These are phyloP conservation scores for Danio jaintianensis DNA, from an alignment of 2,797 vertebrate genomes.

Conservation along the genomic window DNA sequence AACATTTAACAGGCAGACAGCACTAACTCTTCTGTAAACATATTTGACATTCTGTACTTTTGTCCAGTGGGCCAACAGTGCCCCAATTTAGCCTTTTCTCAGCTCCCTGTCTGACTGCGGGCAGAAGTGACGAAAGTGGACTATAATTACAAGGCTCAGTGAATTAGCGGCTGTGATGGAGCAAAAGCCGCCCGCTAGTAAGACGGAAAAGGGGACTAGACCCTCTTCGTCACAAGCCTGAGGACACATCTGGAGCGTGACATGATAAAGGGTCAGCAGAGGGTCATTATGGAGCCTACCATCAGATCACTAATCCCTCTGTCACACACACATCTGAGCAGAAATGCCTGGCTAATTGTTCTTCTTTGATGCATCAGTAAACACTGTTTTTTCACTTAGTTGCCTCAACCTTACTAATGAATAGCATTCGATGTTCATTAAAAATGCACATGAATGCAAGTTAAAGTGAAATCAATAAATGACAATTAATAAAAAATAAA, in stretches of 20 bases:
- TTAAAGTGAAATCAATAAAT: not conserved
- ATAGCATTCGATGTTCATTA: not conserved
- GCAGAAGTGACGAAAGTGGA: conserved; percentile 1
- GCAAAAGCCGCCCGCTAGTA: conserved; percentile 30
- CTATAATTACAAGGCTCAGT: conserved; percentile 67
- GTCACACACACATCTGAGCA: conserved; percentile 11
- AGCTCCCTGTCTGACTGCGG: conserved; percentile 1
- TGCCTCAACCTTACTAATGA: not conserved
- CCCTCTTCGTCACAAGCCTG: conserved; percentile 4
- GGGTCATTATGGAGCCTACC: conserved; percentile 13
- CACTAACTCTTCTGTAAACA: not conserved
- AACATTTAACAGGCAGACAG: not conserved
- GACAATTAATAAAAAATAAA: not conserved
- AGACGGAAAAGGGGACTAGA: conserved; percentile 9
- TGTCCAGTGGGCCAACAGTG: conserved; percentile 2
- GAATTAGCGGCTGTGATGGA: conserved; percentile 64
- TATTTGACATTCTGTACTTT: conserved; percentile 13
- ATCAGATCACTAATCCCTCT: conserved; percentile 14
- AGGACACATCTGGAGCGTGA: conserved; percentile 14
- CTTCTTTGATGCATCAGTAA: not conserved
- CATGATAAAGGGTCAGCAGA: conserved; percentile 13
- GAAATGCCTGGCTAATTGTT: conserved; percentile 2
- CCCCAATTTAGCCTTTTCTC: conserved; percentile 20
- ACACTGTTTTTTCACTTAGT: not conserved
- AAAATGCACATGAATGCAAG: not conserved